These are phyloP conservation scores for Tetanocera ferruginea DNA, from an alignment of 2,888 invertebrate species.

Conservation along the genomic window DNA sequence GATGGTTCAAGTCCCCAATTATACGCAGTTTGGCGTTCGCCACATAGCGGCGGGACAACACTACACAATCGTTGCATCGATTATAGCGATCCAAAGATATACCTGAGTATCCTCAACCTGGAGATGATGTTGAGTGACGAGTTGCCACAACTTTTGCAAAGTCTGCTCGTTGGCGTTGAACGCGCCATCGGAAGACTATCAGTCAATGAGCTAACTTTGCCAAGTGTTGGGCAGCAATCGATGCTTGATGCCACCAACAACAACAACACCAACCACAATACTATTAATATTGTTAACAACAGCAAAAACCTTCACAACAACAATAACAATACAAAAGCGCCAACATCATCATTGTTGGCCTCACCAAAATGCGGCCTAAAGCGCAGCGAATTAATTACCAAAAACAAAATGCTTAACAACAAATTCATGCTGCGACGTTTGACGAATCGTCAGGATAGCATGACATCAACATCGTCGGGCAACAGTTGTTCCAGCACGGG, in stretches of 20 bases:
- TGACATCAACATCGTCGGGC: slow-evolving; percentile 65
- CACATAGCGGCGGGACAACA: slow-evolving; percentile 50
- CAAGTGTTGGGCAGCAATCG: slow-evolving; percentile 67
- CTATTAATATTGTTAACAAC: slow-evolving; percentile 44
- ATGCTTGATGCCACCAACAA: slow-evolving; percentile 34
- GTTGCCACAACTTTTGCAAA: slow-evolving; percentile 76
- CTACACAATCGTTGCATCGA: slow-evolving; percentile 64
- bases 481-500: slow-evolving; percentile 65
- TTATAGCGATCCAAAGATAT: slow-evolving; percentile 58
- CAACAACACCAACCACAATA: slow-evolving; percentile 39
- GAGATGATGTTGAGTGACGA: slow-evolving; percentile 70
- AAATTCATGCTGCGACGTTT: slow-evolving; percentile 68
- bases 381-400: slow-evolving; percentile 70
- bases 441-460: slow-evolving; percentile 68
- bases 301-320: slow-evolving; percentile 42
- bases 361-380: slow-evolving; percentile 69
- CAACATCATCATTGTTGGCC: slow-evolving; percentile 48
- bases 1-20: slow-evolving; percentile 55
- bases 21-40: slow-evolving; percentile 67
- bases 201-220: slow-evolving; percentile 77
- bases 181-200: slow-evolving; percentile 78
- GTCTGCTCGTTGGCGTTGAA: slow-evolving; percentile 78
- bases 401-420: slow-evolving; percentile 69
- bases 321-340: slow-evolving; percentile 42
- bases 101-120: slow-evolving; percentile 66